These are phyloP conservation scores for Fissipunctia ypsillon DNA, from an alignment of 2,888 invertebrate species.

Conservation along the genomic window DNA sequence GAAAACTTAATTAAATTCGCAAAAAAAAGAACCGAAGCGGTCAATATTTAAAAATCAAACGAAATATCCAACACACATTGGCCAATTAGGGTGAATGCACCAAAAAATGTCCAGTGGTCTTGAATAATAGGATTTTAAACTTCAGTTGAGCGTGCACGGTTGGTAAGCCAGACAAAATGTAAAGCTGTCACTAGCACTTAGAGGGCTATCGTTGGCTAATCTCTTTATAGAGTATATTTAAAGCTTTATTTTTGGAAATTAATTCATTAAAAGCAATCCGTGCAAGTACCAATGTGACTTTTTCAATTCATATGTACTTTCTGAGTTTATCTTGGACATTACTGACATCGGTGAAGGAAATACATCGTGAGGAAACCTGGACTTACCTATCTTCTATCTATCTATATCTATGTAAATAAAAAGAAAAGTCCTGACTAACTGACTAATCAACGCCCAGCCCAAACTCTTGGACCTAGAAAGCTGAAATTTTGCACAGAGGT, in stretches of 20 bases:
- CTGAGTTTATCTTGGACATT: too few species aligned
- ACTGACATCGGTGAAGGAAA: too few species aligned
- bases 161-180: slow-evolving; percentile 47
- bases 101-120: slow-evolving; percentile 47
- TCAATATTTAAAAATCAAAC: slow-evolving; percentile 4
- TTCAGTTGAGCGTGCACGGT: slow-evolving; percentile 33
- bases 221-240: slow-evolving; percentile 24
- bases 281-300: too few species aligned
- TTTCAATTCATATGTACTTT: too few species aligned
- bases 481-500: too few species aligned
- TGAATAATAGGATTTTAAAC: slow-evolving; percentile 56
- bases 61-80: background rate
- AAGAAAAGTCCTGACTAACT: too few species aligned
- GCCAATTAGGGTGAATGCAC: slow-evolving; percentile 36
- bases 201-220: slow-evolving; percentile 36
- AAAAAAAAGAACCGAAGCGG: background rate
- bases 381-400: too few species aligned
- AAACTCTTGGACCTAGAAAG: too few species aligned
- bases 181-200: slow-evolving; percentile 44
- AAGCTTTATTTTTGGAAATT: background rate
- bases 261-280: background rate
- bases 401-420: too few species aligned
- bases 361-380: too few species aligned
- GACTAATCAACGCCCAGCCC: too few species aligned
- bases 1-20: background rate